Conservation (phyloP, 2,797 vertebrate species). For the Mus caroli region DNA sequence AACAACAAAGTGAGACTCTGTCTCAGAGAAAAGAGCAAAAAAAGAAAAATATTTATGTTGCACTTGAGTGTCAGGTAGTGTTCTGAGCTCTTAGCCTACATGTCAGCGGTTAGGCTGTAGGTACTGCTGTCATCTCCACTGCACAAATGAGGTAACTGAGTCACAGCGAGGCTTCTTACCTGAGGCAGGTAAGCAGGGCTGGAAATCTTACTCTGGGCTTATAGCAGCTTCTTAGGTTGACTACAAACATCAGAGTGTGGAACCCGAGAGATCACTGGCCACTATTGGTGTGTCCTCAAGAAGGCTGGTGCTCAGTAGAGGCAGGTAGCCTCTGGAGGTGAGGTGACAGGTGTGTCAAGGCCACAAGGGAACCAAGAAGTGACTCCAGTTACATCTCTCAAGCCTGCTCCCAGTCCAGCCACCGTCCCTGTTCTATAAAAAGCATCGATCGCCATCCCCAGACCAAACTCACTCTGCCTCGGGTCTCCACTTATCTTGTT, state of each 20-base stretch:
- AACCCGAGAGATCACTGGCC: not conserved
- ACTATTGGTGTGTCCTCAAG: not conserved
- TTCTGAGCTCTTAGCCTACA: accelerated
- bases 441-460: not conserved
- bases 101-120: accelerated
- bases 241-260: not conserved
- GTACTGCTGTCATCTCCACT: accelerated
- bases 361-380: not conserved
- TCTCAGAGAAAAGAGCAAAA: not conserved
- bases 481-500: accelerated
- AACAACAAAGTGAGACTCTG: not conserved
- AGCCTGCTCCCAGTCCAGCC: accelerated
- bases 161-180: accelerated
- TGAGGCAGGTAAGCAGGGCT: not conserved
- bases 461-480: accelerated
- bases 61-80: too few relatives aligned
- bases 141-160: not conserved
- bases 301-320: not conserved
- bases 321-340: not conserved
- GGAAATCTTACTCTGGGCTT: not conserved
- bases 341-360: not conserved
- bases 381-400: not conserved
- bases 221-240: not conserved
- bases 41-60: accelerated
- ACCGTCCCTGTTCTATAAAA: too few relatives aligned